phyloP scores from a whole-genome alignment of 2,888 invertebrate species.

The Agrochola circellaris region DNA sequence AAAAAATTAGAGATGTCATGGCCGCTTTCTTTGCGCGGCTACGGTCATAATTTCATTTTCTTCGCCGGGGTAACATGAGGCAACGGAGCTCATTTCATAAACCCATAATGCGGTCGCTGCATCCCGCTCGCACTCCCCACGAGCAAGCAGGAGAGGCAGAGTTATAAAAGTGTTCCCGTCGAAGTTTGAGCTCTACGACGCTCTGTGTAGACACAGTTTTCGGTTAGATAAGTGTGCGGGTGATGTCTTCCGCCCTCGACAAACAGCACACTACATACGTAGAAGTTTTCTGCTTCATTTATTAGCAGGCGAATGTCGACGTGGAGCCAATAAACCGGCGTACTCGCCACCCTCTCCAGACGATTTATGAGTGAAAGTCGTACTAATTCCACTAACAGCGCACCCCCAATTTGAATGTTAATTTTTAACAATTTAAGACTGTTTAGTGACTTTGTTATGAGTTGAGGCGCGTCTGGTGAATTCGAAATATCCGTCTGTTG shows the following conservation, averaged over 20 bases:
- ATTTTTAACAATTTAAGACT: constrained; percentile 89
- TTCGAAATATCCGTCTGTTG: constrained; percentile 72
- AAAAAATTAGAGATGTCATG: constrained; percentile 79
- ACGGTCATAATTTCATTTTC: constrained; percentile 88
- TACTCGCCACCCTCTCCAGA: constrained; percentile 85
- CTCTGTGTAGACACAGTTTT: constrained; percentile 77
- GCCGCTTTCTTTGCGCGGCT: constrained; percentile 85
- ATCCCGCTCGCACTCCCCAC: constrained; percentile 72
- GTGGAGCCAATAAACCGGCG: constrained; percentile 86
- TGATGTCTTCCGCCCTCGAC: constrained; percentile 82
- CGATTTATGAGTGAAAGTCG: constrained; percentile 88
- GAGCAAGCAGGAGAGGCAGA: constrained; percentile 73
- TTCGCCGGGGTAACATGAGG: constrained; percentile 84
- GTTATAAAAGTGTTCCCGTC: constrained; percentile 77
- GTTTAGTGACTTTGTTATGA: constrained; percentile 86
- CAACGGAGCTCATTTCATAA: constrained; percentile 88
- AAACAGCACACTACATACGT: constrained; percentile 84
- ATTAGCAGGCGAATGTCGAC: constrained; percentile 88
- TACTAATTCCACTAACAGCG: constrained; percentile 89
- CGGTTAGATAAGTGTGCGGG: constrained; percentile 70
- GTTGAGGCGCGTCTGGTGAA: constrained; percentile 79
- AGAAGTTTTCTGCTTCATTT: constrained; percentile 90
- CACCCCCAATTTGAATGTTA: constrained; percentile 89
- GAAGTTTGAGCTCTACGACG: constrained; percentile 81
- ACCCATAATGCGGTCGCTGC: constrained; percentile 84